Conservation (phyloP, 1,140 invertebrate species). For the Ctenoplectra terminalis region DNA sequence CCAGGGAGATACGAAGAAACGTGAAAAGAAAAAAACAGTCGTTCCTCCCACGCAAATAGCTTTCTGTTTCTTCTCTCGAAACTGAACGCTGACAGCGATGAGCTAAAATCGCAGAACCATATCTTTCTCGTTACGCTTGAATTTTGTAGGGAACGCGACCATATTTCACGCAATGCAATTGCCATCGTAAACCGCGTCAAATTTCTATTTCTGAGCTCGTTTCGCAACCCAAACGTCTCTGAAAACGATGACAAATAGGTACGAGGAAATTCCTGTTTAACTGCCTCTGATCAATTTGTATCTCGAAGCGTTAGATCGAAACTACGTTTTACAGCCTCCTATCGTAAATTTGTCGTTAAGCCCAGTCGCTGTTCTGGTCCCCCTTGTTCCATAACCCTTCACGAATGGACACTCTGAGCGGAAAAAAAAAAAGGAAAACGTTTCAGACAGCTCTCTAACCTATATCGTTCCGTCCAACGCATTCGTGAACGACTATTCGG, state of each 20-base stretch:
- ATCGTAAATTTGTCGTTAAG: neutral
- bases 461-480: neutral
- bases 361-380: neutral
- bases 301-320: too few species aligned
- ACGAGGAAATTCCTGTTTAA: neutral
- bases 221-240: neutral
- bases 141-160: neutral
- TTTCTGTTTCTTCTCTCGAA: neutral
- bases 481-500: conserved; percentile 34
- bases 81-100: neutral
- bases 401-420: neutral
- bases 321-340: neutral
- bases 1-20: neutral
- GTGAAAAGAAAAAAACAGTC: neutral
- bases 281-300: neutral
- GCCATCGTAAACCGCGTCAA: neutral
- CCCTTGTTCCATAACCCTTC: neutral
- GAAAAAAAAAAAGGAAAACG: neutral
- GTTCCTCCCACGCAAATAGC: neutral
- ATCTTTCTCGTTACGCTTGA: conserved; percentile 5
- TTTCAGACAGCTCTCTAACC: neutral
- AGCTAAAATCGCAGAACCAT: conserved; percentile 6
- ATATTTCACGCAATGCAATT: neutral
- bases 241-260: neutral
- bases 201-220: conserved; percentile 17